Base-by-base conservation (phyloP, 1,140 invertebrate species). In the Triops longicaudatus region DNA sequence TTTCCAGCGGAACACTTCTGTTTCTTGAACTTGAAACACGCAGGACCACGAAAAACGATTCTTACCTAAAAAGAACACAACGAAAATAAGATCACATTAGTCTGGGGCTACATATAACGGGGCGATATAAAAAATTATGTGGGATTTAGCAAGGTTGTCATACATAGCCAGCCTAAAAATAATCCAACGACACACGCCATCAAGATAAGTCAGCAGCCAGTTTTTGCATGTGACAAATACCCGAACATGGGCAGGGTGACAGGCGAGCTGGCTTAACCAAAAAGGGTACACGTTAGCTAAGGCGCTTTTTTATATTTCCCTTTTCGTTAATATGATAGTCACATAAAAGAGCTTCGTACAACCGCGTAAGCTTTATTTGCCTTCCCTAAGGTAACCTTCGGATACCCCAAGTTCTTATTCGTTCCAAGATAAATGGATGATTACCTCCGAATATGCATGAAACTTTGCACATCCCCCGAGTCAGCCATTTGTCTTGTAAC, bases 141-240 rank as follows among this genome's bases (percentile, higher is more conserved):
- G 22, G n/a, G 50, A n/a, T 63, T 63, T 63, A 63, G 50, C 50
- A 63, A 63, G 50, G 17, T 6, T n/a, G 50, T 22, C 50, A 63
- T 22, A 63, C 50, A 63, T 22, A 63, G 50, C 6, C 50, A 63
- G 14, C 7, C 50, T 17, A 63, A 63, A 63, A 63, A 63, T 63
- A 63, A 63, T 22, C 17, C 50, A 17, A 63, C 50, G 50, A 14
- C 44, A 63, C 44, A 63, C 44, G 44, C 50, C 50, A 63, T 63
- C 50, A 63, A 63, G 50, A 63, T 63, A 63, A 22, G 50, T 63
- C 50, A 63, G 50, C 10, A 63, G 50, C 50, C 50, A 63, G 50
- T 63, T 63, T 63, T 63, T 63, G 50, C 50, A 63, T 63, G 50
- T 63, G 50, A 63, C 50, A 63, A 63, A 63, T 63, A 63, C 50